These are phyloP conservation scores for Halcyon senegalensis DNA, from an alignment of 2,113 vertebrate genomes.

Conservation along the genomic window DNA sequence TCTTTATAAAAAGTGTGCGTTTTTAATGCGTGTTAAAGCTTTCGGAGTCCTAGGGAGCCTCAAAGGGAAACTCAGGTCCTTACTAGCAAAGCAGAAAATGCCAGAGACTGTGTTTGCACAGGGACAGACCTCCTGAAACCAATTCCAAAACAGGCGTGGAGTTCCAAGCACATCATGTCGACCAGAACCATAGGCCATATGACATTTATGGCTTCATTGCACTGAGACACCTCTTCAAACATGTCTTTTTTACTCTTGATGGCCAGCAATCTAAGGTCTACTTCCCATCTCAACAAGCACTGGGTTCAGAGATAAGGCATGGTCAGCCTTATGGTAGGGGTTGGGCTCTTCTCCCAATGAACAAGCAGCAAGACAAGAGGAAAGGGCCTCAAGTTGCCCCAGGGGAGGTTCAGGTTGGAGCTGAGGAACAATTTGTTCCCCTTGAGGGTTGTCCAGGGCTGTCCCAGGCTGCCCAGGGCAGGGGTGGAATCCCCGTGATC, in stretches of 20 bases:
- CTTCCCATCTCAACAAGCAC: fast-evolving
- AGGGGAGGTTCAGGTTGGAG: too few species aligned
- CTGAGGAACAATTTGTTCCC: too few species aligned
- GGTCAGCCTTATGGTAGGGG: not conserved
- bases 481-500: too few species aligned
- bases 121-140: not conserved
- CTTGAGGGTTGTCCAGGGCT: too few species aligned
- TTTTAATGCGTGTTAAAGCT: not conserved
- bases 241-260: not conserved
- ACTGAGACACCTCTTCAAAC: not conserved
- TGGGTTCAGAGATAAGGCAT: not conserved
- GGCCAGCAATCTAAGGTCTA: not conserved
- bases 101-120: not conserved
- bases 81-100: not conserved
- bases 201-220: not conserved
- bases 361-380: too few species aligned
- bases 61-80: not conserved
- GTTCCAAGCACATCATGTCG: not conserved
- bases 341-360: too few species aligned
- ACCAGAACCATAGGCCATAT: fast-evolving
- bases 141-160: fast-evolving
- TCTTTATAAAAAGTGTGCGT: not conserved
- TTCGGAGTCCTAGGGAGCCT: not conserved
- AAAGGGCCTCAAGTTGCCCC: too few species aligned
- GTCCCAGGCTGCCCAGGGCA: too few species aligned